phyloP scores from a whole-genome alignment of 2,888 invertebrate species.

The Atherix ibis region DNA sequence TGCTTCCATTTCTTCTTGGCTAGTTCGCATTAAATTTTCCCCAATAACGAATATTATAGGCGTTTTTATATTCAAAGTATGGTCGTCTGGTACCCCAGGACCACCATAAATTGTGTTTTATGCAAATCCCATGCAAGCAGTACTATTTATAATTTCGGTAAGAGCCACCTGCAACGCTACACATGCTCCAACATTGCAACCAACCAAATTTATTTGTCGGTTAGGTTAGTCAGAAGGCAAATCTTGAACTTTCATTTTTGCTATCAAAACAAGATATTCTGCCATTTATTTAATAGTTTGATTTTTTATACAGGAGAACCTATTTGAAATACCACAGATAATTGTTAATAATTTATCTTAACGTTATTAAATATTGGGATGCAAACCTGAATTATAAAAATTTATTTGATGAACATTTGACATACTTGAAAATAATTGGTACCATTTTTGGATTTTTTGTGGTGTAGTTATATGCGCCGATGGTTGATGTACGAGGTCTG shows the following conservation, averaged over 20 bases:
- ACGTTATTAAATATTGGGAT: no score
- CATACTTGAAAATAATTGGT: slow-evolving; percentile 45
- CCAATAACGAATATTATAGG: slow-evolving; percentile 68
- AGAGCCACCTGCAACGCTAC: slow-evolving; percentile 60
- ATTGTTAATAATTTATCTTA: no score
- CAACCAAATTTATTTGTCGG: slow-evolving; percentile 57
- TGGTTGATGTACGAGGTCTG: slow-evolving; percentile 43
- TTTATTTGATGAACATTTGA: slow-evolving; percentile 45
- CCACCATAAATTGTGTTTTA: slow-evolving; percentile 53
- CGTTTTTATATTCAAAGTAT: slow-evolving; percentile 50
- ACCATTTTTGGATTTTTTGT: slow-evolving; percentile 52
- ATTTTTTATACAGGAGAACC: no score
- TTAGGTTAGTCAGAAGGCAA: slow-evolving; percentile 47
- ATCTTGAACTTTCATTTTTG: slow-evolving; percentile 56
- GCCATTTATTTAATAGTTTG: slow-evolving; percentile 35
- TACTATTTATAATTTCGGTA: slow-evolving; percentile 53
- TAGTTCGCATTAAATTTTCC: slow-evolving; percentile 49
- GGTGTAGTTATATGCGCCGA: slow-evolving; percentile 32
- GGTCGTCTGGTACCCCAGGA: slow-evolving; percentile 62
- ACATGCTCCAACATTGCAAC: slow-evolving; percentile 60
- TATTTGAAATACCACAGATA: no score
- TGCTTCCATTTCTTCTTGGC: slow-evolving; percentile 61
- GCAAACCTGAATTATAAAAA: slow-evolving; percentile 9
- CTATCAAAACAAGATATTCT: slow-evolving; percentile 47
- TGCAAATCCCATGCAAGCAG: slow-evolving; percentile 66